Percentiles rank a stretch among this genome's conserved stretches.
phyloP scores from a whole-genome alignment of 1,140 invertebrate species.

The Brachionus sp. region DNA sequence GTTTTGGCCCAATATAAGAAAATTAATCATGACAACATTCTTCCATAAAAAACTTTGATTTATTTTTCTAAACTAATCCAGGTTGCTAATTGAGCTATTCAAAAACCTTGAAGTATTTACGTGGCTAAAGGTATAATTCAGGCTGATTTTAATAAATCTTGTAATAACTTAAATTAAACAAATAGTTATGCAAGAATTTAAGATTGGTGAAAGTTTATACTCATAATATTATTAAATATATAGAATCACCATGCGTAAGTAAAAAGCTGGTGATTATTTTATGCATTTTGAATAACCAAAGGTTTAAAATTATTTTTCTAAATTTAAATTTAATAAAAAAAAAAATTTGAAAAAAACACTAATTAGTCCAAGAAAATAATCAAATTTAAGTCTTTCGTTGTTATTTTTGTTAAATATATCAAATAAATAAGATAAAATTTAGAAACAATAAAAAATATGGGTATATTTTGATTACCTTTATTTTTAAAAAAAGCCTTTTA shows the following conservation, averaged over 20 bases:
- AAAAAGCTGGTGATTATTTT: background rate
- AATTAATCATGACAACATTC: background rate
- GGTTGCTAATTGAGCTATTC: background rate
- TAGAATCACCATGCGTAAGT: background rate
- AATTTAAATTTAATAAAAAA: background rate
- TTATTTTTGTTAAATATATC: background rate
- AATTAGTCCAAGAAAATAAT: background rate
- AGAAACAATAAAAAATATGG: background rate
- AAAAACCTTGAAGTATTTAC: background rate
- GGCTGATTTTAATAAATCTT: too few relatives aligned
- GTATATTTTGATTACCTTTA: slow-evolving; percentile 28
- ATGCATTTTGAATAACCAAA: background rate
- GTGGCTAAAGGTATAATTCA: background rate
- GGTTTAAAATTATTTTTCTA: background rate
- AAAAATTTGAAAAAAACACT: background rate
- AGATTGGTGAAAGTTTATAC: background rate
- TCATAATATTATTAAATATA: background rate
- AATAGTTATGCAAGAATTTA: background rate
- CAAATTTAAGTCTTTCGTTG: background rate
- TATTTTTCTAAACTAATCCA: background rate
- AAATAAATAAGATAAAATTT: background rate
- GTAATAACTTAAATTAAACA: background rate
- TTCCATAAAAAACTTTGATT: background rate
- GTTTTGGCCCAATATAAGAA: background rate
- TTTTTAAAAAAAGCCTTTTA: background rate